phyloP scores from a whole-genome alignment of 2,113 vertebrate species.

The Pyxicephalus adspersus region DNA sequence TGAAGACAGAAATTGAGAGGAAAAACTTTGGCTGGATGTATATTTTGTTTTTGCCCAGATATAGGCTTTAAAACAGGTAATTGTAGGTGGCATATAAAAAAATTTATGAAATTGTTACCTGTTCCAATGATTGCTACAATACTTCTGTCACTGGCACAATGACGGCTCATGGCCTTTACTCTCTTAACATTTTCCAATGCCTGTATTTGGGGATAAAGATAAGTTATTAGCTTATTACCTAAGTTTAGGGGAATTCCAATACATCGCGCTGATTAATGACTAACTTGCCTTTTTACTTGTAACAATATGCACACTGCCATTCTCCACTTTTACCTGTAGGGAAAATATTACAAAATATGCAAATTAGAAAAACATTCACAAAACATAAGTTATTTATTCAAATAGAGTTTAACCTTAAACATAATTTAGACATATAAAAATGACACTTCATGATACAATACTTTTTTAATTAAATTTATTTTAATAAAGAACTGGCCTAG shows the following conservation, averaged over 20 bases:
- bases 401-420: too few relatives aligned
- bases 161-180: constrained; percentile 73
- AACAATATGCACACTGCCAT: constrained; percentile 77
- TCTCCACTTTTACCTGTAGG: constrained; percentile 78
- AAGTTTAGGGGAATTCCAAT: not conserved
- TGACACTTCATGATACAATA: too few relatives aligned
- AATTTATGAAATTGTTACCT: constrained; percentile 10
- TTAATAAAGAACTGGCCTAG: too few relatives aligned
- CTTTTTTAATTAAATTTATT: too few relatives aligned
- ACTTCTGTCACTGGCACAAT: constrained; percentile 30
- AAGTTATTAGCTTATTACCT: too few relatives aligned
- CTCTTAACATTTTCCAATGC: constrained; percentile 68
- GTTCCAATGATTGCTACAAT: constrained; percentile 39
- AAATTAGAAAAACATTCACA: not conserved
- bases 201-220: constrained; percentile 59
- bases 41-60: too few relatives aligned
- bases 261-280: not conserved
- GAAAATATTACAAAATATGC: not conserved
- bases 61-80: too few relatives aligned
- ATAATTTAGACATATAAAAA: too few relatives aligned
- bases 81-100: too few relatives aligned
- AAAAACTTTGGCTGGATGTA: too few relatives aligned
- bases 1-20: too few relatives aligned
- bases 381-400: too few relatives aligned
- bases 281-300: constrained; percentile 73